Evolutionary conservation across 2,888 invertebrate genomes (phyloP).

Genomic region (Acanthosepion pharaonis): DNA sequence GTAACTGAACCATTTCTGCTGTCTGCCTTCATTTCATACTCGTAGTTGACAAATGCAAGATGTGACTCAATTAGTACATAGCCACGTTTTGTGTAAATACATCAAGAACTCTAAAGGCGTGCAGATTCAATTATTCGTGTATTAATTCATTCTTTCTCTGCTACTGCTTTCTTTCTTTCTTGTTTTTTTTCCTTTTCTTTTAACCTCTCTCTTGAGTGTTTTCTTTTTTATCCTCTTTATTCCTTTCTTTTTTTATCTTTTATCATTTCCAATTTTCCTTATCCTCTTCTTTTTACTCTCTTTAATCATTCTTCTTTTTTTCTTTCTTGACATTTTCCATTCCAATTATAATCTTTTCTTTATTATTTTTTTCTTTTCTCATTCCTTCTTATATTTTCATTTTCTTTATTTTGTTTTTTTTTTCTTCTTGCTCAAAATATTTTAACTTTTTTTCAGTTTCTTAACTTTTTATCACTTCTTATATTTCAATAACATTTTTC

Average conservation of each 20-base stretch:
- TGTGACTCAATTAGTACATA: neutral
- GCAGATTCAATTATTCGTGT: neutral
- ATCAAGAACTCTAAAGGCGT: neutral
- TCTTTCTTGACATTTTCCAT: no score
- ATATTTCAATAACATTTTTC: no score
- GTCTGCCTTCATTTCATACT: neutral
- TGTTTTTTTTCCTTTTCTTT: neutral
- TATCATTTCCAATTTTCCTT: neutral
- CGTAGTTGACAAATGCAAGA: constrained; percentile 4
- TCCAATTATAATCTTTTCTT: no score
- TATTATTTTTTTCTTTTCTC: neutral
- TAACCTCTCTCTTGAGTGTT: neutral
- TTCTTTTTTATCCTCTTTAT: neutral
- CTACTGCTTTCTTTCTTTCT: neutral
- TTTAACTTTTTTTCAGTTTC: no score
- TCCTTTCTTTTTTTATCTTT: neutral
- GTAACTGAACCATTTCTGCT: constrained; percentile 17
- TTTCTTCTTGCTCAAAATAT: no score
- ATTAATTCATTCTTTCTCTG: neutral
- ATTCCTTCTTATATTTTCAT: neutral
- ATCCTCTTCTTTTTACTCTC: neutral
- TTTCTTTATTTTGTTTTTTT: no score
- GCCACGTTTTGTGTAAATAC: neutral
- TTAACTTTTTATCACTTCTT: no score
- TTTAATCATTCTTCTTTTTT: no score